Conservation (phyloP, 2,113 vertebrate species). For the Podarcis cretensis region DNA sequence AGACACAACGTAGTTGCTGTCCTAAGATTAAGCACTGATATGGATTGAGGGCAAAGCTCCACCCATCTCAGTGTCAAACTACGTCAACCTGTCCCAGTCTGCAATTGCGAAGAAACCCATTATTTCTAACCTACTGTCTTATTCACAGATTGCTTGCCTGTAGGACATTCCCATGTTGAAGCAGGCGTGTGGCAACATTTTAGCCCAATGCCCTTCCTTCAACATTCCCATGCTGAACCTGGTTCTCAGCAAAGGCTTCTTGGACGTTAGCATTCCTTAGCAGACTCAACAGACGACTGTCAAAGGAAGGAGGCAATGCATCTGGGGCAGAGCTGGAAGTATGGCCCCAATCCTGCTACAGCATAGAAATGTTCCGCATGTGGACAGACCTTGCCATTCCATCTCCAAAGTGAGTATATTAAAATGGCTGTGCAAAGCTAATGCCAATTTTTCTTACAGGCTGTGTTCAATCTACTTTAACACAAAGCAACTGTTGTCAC, state of each 20-base stretch:
- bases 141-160: no score
- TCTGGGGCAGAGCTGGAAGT: no score
- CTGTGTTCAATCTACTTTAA: conserved; percentile 37
- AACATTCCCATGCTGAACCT: neutral
- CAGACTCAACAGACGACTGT: no score
- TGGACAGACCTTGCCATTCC: neutral
- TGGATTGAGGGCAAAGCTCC: neutral
- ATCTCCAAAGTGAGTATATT: neutral
- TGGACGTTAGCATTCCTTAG: no score
- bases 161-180: no score
- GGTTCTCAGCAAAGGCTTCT: neutral
- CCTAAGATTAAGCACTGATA: neutral
- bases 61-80: neutral
- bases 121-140: neutral
- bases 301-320: no score
- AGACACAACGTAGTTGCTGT: neutral
- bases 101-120: neutral
- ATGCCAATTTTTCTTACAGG: conserved; percentile 44
- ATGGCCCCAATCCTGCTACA: no score
- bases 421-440: conserved; percentile 34
- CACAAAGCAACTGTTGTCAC: neutral
- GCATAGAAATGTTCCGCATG: neutral
- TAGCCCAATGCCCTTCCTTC: neutral
- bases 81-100: neutral
- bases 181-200: neutral